Evolutionary conservation across 2,888 invertebrate species (phyloP).

Genomic region (Mechanitis mazaeus): DNA sequence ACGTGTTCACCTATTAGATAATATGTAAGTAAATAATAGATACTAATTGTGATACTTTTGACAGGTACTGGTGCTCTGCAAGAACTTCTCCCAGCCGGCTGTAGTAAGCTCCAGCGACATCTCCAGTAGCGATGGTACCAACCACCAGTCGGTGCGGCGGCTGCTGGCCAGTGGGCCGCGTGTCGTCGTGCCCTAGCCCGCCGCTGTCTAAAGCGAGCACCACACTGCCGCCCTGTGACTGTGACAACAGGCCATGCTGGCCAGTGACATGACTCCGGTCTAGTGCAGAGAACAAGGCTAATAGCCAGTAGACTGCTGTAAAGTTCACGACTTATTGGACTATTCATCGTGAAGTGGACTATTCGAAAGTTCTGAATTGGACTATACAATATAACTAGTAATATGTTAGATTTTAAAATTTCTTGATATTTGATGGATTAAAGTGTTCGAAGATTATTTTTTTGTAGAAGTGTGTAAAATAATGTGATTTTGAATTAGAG

Average conservation of each 20-base stretch:
- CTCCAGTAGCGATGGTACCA: constrained; percentile 69
- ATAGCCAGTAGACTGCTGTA: neutral
- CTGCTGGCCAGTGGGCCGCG: constrained; percentile 56
- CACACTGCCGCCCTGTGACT: no score
- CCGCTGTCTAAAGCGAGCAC: constrained; percentile 48
- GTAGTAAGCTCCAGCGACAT: constrained; percentile 68
- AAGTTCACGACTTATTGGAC: neutral
- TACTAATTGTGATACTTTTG: neutral
- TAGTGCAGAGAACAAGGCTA: no score
- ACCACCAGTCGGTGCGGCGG: constrained; percentile 67
- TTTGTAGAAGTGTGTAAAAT: no score
- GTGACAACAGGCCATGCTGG: no score
- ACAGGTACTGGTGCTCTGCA: constrained; percentile 66
- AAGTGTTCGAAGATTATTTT: neutral
- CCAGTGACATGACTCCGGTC: no score
- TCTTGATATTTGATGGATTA: neutral
- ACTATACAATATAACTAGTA: neutral
- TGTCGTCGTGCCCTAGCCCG: constrained; percentile 64
- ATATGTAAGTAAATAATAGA: no score
- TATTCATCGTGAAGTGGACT: constrained; percentile 2
- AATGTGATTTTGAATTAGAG: neutral
- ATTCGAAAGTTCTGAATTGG: neutral
- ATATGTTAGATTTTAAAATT: neutral
- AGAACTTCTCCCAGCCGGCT: constrained; percentile 68
- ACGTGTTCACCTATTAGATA: no score